These are phyloP conservation scores for Balearica regulorum DNA, from an alignment of 2,797 vertebrate genomes.

Conservation along the genomic window DNA sequence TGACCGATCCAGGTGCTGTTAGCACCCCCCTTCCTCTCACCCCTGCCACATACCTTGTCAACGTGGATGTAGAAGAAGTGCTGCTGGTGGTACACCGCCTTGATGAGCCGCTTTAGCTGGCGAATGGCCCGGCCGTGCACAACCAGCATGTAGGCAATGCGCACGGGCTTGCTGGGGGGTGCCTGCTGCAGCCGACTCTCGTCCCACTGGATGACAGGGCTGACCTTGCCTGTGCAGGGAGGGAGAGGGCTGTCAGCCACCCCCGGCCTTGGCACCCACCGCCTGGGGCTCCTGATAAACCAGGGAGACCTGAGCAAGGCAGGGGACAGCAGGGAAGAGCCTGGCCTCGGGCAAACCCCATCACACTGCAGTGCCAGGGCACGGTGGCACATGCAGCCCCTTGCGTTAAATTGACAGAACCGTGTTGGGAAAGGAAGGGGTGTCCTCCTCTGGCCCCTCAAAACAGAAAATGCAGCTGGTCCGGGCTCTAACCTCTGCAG, in stretches of 20 bases:
- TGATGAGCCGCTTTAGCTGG: conserved; percentile 93
- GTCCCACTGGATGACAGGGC: conserved; percentile 81
- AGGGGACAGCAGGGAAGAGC: neutral
- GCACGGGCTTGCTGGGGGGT: conserved; percentile 79
- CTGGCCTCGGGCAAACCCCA: rapidly evolving
- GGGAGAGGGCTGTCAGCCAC: neutral
- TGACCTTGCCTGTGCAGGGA: conserved; percentile 77
- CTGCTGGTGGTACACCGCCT: conserved; percentile 91
- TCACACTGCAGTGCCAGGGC: neutral
- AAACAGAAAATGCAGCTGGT: neutral
- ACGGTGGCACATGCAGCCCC: rapidly evolving
- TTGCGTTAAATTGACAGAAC: neutral
- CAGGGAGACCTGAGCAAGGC: neutral
- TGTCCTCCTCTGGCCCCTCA: neutral
- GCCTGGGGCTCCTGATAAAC: neutral
- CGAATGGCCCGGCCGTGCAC: conserved; percentile 91
- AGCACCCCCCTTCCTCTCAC: neutral
- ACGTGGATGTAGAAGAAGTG: conserved; percentile 99
- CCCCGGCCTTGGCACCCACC: neutral
- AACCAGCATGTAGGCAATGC: conserved; percentile 91
- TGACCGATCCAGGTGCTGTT: rapidly evolving
- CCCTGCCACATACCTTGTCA: conserved; percentile 82
- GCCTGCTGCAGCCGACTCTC: conserved; percentile 80
- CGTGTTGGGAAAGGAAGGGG: rapidly evolving
- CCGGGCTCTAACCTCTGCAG: neutral